A percentile compares a stretch with the other conserved stretches of the same genome.
These are phyloP conservation scores for Microcebus griseorufus DNA, from an alignment of 2,113 vertebrate species.

Conservation along the genomic window DNA sequence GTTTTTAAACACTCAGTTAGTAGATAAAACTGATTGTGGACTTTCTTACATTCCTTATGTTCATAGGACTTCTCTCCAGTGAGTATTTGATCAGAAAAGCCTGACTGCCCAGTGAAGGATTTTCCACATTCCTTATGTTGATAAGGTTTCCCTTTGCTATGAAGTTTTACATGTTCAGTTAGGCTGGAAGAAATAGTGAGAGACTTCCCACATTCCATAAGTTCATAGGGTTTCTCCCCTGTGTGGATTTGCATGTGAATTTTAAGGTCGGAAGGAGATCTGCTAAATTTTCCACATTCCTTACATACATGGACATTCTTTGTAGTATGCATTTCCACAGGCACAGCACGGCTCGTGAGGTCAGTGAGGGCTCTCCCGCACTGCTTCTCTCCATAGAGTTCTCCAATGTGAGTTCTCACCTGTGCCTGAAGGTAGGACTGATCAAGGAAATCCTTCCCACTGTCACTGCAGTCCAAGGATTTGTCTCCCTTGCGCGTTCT, in stretches of 20 bases:
- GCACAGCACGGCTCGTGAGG: neutral
- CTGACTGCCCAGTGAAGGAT: neutral
- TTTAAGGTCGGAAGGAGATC: neutral
- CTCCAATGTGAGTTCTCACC: neutral
- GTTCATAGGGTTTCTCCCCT: conserved; percentile 30
- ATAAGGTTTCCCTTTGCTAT: neutral
- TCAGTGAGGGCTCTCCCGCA: neutral
- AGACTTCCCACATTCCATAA: conserved; percentile 27
- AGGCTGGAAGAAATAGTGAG: neutral
- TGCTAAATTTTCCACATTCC: neutral
- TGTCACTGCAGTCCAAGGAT: neutral
- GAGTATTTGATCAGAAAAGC: conserved; percentile 19
- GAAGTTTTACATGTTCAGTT: neutral
- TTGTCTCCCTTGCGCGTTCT: neutral
- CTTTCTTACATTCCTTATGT: conserved; percentile 32
- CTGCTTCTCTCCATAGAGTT: neutral
- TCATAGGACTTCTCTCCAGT: conserved; percentile 17
- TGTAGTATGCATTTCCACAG: neutral
- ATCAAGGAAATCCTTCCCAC: neutral
- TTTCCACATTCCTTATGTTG: conserved; percentile 32
- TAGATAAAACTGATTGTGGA: neutral
- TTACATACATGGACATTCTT: neutral
- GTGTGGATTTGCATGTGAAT: neutral
- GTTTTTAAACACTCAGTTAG: neutral
- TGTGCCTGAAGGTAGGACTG: neutral